Evolutionary conservation across 2,113 vertebrate species (phyloP).

Genomic region (Polypterus bichir): DNA sequence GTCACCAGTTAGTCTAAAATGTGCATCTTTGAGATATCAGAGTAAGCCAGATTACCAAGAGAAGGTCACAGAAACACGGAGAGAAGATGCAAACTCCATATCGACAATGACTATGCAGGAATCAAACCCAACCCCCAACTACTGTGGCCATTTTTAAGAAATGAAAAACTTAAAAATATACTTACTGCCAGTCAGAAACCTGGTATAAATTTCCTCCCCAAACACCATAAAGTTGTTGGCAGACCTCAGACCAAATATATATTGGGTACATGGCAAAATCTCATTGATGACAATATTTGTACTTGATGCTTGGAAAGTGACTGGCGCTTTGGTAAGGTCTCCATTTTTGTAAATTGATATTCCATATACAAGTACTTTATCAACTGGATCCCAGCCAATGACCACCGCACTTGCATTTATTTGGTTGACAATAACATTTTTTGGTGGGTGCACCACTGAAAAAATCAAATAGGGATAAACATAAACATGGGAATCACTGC

Average conservation of each 20-base stretch:
- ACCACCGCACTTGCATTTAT: conserved; percentile 8
- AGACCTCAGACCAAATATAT: conserved; percentile 45
- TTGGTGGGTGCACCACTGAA: conserved; percentile 46
- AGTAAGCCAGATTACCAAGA: no score
- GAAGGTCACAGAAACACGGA: no score
- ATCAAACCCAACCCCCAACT: no score
- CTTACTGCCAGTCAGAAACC: conserved; percentile 51
- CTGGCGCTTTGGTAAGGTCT: not conserved
- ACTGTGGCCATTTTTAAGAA: no score
- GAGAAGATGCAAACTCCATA: no score
- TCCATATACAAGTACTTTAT: conserved; percentile 38
- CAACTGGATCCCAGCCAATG: conserved; percentile 39
- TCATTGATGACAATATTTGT: conserved; percentile 24
- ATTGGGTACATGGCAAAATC: conserved; percentile 44
- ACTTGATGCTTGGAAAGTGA: conserved; percentile 20
- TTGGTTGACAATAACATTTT: conserved; percentile 14
- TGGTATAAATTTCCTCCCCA: conserved; percentile 38
- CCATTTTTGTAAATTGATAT: conserved; percentile 24
- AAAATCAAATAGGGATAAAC: conserved; percentile 5
- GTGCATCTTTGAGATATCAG: no score
- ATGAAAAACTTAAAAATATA: conserved; percentile 12
- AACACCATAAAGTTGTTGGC: conserved; percentile 37
- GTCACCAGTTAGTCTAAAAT: no score
- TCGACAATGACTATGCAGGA: no score
- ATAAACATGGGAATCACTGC: not conserved